phyloP scores from a whole-genome alignment of 37 sponge, comb jelly and placozoan genomes.

The Axinella damicornis region DNA sequence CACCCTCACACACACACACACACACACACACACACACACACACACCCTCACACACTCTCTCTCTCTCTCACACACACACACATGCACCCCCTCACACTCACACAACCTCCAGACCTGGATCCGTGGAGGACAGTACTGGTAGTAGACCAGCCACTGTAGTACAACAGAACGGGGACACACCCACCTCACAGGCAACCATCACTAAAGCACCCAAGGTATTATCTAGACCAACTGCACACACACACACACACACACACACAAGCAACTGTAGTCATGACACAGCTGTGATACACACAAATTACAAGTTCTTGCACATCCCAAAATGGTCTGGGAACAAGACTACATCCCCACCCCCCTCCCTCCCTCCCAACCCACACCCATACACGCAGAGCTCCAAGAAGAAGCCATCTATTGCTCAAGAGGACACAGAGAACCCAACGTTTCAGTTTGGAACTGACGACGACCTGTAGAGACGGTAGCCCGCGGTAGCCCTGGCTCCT shows the following conservation, averaged over 20 bases:
- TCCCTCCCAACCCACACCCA: background rate
- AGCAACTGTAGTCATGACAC: background rate
- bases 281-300: constrained; percentile 18
- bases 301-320: constrained; percentile 7
- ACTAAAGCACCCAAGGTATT: background rate
- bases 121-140: too few species aligned
- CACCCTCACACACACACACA: too few species aligned
- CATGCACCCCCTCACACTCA: too few species aligned
- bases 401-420: background rate
- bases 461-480: constrained; percentile 30
- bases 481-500: too few species aligned
- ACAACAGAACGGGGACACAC: constrained; percentile 14
- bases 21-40: too few species aligned
- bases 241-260: constrained; percentile 13
- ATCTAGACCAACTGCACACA: background rate
- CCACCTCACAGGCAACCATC: background rate
- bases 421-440: constrained; percentile 24
- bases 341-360: background rate
- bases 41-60: too few species aligned
- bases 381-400: constrained; percentile 8
- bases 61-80: too few species aligned
- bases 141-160: background rate
- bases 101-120: too few species aligned
- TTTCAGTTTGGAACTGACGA: constrained; percentile 44
- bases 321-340: too few species aligned